Base-by-base conservation (phyloP, 2,888 invertebrate species). In the Fabriciana adippe region DNA sequence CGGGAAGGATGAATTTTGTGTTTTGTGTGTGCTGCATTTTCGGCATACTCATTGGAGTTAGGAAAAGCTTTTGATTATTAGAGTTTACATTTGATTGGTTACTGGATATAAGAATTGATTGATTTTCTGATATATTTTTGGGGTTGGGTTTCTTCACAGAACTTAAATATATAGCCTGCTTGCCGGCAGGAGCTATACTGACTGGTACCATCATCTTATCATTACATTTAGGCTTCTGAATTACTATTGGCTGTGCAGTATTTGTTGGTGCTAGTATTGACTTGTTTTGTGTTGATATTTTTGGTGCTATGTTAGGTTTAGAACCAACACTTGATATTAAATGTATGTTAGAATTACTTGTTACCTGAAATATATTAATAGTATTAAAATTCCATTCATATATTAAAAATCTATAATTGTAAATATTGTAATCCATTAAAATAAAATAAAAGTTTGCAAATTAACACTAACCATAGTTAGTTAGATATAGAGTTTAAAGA, bases 41-140 rank as follows among this genome's bases (percentile, higher is more conserved):
- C 1, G 94, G 93, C 92, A 94, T 87, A 68, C 86, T 90, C 88
- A 93, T 93, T 0, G 94, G 94, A 55, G 94, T 89, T 61, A 94
- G 78, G 67, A 94, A 93, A 51, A 94, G 82, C 80, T 94, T 94
- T 76, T 93, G 93, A 76, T 92, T 93, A 72, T 85, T 89, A 15
- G 86, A 64, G 68, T 87, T 86, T 6, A 87, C 82, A 77, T 86
- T 89, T 14, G 87, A 67, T 72, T 90, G 90, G 75, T 92, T 93
- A 71, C 89, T 90, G 2, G 92, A 89, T 77, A 93, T 88, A 8
- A 92, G 84, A 64, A 92, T 92, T 13, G 90, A 89, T 72, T 92
- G 90, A 73, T 85, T 90, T 73, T 93, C 93, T 16, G 83, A 73
- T 65, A 89, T 73, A 68, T 81, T 86, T 74, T 90, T 89, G 3